These are phyloP conservation scores for Haliclona indistincta DNA, from an alignment of 37 sponge, comb jelly and placozoan genomes.

Conservation along the genomic window DNA sequence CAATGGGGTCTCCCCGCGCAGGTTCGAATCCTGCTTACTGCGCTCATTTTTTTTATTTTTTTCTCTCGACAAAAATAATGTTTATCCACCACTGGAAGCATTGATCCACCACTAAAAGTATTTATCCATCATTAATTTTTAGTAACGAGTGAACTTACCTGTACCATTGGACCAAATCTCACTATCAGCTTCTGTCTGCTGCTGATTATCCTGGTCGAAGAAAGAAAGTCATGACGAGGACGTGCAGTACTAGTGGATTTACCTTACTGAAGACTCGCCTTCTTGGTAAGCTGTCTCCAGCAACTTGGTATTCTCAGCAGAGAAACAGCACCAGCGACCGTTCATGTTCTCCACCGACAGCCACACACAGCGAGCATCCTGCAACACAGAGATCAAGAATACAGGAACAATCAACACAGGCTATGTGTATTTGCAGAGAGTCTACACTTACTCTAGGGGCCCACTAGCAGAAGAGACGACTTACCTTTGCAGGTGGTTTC, in stretches of 20 bases:
- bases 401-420: background rate
- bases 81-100: background rate
- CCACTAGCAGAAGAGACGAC: background rate
- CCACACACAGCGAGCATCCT: slow-evolving; percentile 63
- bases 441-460: background rate
- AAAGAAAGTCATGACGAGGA: background rate
- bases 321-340: slow-evolving; percentile 62
- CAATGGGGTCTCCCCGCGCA: slow-evolving; percentile 99
- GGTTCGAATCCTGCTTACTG: slow-evolving; percentile 99
- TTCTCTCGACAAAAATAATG: background rate
- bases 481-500: slow-evolving; percentile 14
- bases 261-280: slow-evolving; percentile 39
- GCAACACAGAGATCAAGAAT: background rate
- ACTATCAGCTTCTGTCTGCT: slow-evolving; percentile 27
- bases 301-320: slow-evolving; percentile 33
- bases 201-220: slow-evolving; percentile 9
- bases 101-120: background rate
- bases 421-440: background rate
- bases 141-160: slow-evolving; percentile 31
- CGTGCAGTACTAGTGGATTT: too few relatives aligned
- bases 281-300: slow-evolving; percentile 63
- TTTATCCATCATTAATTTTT: background rate
- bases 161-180: slow-evolving; percentile 55
- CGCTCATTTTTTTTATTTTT: slow-evolving; percentile 58
- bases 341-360: slow-evolving; percentile 81